Evolutionary conservation across 2,888 invertebrate species (phyloP).

Genomic region (Conomelus anceps): DNA sequence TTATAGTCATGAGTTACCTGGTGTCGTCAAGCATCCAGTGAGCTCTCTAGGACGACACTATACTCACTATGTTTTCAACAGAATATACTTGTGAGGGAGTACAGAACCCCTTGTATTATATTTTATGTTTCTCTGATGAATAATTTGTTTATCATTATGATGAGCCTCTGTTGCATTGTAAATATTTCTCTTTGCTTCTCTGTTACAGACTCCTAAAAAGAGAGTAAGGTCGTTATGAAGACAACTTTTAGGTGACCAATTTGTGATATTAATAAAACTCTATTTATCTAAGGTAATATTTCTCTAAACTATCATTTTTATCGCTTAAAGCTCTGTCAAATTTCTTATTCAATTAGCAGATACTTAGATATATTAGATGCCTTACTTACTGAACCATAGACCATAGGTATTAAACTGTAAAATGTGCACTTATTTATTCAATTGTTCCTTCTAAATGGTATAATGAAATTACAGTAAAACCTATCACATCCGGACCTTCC

Average conservation of each 20-base stretch:
- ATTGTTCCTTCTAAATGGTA: no score
- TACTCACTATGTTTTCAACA: neutral
- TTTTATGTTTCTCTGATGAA: no score
- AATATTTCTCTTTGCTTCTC: neutral
- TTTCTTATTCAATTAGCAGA: neutral
- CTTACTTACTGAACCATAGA: neutral
- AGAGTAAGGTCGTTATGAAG: neutral
- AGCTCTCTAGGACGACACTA: no score
- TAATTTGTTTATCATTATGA: no score
- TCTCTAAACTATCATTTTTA: neutral
- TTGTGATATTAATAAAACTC: neutral
- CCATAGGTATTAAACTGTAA: no score
- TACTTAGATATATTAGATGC: no score
- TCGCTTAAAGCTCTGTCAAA: neutral
- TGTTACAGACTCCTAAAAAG: neutral
- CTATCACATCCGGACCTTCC: no score
- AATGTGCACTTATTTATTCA: no score
- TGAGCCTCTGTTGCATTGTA: neutral
- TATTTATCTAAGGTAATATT: neutral
- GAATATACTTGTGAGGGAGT: neutral
- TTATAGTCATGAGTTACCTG: no score
- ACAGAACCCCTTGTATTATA: neutral
- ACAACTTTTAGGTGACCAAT: neutral
- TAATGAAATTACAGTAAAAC: no score
- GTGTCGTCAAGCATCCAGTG: no score